These are phyloP conservation scores for Zeuzera pyrina DNA, from an alignment of 2,888 invertebrate species.

Conservation along the genomic window DNA sequence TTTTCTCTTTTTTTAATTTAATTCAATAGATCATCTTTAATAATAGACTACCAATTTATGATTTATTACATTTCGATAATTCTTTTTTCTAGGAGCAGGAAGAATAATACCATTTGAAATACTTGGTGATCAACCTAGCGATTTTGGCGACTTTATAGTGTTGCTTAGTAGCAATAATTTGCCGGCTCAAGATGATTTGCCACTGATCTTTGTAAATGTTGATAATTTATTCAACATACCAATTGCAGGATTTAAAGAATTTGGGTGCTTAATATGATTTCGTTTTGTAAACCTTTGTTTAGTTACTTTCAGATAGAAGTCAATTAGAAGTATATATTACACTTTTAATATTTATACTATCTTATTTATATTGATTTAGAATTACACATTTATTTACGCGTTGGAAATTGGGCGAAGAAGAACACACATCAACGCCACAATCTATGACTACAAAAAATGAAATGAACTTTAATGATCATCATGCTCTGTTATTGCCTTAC, in stretches of 20 bases:
- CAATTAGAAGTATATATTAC: background rate
- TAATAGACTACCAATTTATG: too few relatives aligned
- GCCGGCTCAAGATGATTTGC: constrained; percentile 49
- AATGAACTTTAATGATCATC: constrained; percentile 37
- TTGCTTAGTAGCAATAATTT: constrained; percentile 44
- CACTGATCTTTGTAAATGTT: constrained; percentile 49
- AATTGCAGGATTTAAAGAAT: constrained; percentile 29
- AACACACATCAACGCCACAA: constrained; percentile 27
- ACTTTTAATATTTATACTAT: background rate
- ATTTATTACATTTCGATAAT: too few relatives aligned
- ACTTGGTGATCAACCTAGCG: constrained; percentile 31
- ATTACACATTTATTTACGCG: constrained; percentile 41
- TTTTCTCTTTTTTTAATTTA: too few relatives aligned
- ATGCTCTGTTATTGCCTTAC: constrained; percentile 26
- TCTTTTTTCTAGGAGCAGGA: constrained; percentile 35
- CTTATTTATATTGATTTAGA: constrained; percentile 22
- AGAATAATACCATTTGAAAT: constrained; percentile 37
- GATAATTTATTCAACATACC: constrained; percentile 38
- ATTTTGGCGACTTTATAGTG: constrained; percentile 40
- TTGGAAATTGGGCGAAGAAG: constrained; percentile 35
- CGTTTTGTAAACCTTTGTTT: background rate
- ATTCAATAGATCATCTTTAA: too few relatives aligned
- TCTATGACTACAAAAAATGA: constrained; percentile 14
- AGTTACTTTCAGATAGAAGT: background rate
- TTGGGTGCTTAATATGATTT: constrained; percentile 25